Conservation (phyloP, 1,140 invertebrate genomes). For the Aporrectodea caliginosa region DNA sequence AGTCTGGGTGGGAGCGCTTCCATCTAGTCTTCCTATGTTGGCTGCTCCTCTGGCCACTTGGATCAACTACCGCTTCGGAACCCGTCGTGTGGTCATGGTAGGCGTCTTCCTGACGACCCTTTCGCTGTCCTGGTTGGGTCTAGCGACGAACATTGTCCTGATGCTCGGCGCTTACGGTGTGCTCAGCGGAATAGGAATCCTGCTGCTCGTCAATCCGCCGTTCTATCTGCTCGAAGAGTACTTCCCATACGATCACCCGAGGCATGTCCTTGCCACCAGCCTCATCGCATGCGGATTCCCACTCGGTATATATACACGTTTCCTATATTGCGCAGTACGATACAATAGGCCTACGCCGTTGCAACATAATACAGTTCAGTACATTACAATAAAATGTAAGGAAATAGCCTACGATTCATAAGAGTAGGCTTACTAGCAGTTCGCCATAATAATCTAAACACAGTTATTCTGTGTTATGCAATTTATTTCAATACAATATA, state of each 20-base stretch:
- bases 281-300: conserved; percentile 25
- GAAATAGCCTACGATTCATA: too few relatives aligned
- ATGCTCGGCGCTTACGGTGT: conserved; percentile 18
- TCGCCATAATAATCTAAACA: too few relatives aligned
- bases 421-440: too few relatives aligned
- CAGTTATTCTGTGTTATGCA: too few relatives aligned
- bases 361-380: too few relatives aligned
- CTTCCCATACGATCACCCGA: conserved; percentile 28
- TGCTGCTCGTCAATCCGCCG: conserved; percentile 20
- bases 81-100: conserved; percentile 6
- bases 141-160: neutral
- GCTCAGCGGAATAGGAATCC: conserved; percentile 7
- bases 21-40: conserved; percentile 16
- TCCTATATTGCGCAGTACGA: too few relatives aligned
- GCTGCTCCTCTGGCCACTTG: conserved; percentile 7
- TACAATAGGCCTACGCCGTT: too few relatives aligned
- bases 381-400: too few relatives aligned
- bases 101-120: conserved; percentile 16
- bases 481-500: too few relatives aligned
- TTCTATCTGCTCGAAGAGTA: conserved; percentile 27
- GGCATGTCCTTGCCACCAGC: conserved; percentile 31
- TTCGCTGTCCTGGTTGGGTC: neutral
- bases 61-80: conserved; percentile 3
- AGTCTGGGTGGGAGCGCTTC: conserved; percentile 27
- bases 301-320: conserved; percentile 24